A percentile compares a stretch with the other conserved stretches of the same genome.
phyloP scores from a whole-genome alignment of 1,140 invertebrate genomes.

The Aphelenchoides besseyi region DNA sequence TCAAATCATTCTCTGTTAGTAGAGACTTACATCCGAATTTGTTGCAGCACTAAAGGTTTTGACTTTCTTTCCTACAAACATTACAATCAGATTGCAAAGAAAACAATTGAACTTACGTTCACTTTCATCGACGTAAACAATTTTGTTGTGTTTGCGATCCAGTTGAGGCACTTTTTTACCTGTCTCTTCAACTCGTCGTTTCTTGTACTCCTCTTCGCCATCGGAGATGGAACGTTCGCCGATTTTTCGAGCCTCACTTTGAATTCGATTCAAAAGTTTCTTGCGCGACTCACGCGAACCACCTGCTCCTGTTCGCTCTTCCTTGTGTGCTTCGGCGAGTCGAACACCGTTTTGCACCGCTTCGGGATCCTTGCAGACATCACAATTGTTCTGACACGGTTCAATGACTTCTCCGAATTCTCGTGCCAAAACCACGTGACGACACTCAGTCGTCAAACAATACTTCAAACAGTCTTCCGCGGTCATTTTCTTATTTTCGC shows the following conservation, averaged over 20 bases:
- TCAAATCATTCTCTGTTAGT: too few species aligned
- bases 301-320: neutral
- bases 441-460: constrained; percentile 18
- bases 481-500: constrained; percentile 3
- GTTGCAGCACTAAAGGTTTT: neutral
- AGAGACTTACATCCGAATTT: neutral
- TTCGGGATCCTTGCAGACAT: constrained; percentile 29
- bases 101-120: neutral
- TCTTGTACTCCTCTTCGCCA: neutral
- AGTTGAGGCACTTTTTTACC: neutral
- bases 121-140: neutral
- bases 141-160: neutral
- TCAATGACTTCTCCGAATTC: constrained; percentile 38
- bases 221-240: neutral
- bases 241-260: too few species aligned
- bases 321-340: neutral
- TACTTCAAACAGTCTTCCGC: constrained; percentile 37
- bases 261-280: too few species aligned
- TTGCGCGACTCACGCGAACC: neutral
- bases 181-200: neutral
- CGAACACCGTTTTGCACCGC: constrained; percentile 17
- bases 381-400: constrained; percentile 32
- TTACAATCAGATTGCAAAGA: neutral
- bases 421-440: constrained; percentile 28
- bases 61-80: neutral